Base-by-base conservation (phyloP, 2,113 vertebrate species). In the Spermophilus dauricus region DNA sequence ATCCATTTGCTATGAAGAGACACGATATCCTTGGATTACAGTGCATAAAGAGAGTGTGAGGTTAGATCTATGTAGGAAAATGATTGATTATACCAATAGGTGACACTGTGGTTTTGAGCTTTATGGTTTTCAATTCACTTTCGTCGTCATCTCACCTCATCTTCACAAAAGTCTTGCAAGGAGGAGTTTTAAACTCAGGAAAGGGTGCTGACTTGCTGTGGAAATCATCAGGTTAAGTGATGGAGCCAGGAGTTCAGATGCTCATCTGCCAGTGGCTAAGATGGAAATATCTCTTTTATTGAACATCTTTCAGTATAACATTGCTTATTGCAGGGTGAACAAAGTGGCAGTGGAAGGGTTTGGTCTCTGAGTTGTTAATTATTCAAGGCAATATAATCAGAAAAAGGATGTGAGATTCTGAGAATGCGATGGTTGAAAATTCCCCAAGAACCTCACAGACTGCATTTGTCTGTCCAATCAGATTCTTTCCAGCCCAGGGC, bases 291-390 rank as follows among this genome's bases (percentile, higher is more conserved):
- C 65, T 92, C 73, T 70, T 34, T 94, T 37, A 28, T 32, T 76
- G 72, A 87, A 18, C 61, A 70, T 87, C 83, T 95, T 95, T 87
- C 67, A 69, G 61, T 39, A 51, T 78, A 84, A 84, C 37, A 28
- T 37, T 75, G 58, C 58, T 86, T 76, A 89, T 86, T 45, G 63
- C n/a, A 42, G 37, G 67, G 17, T 58, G 77, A 65, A 53, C 61
- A 94, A 77, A 93, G 90, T 93, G 63, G 42, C 32, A 73, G 86
- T 84, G 73, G 51, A 89, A 95, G 58, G 58, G 4, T 65, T 90
- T 92, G 39, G 37, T 95, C 75, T 95, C 76, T 93, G 88, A 80
- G 81, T 20, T 86, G 95, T 96, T 96, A 97, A 95, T 97, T 97
- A 95, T 97, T 97, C 69, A 94, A 96, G 81, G 58, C 67, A 82